Conservation (phyloP, 2,888 invertebrate genomes). For the Mythimna impura region DNA sequence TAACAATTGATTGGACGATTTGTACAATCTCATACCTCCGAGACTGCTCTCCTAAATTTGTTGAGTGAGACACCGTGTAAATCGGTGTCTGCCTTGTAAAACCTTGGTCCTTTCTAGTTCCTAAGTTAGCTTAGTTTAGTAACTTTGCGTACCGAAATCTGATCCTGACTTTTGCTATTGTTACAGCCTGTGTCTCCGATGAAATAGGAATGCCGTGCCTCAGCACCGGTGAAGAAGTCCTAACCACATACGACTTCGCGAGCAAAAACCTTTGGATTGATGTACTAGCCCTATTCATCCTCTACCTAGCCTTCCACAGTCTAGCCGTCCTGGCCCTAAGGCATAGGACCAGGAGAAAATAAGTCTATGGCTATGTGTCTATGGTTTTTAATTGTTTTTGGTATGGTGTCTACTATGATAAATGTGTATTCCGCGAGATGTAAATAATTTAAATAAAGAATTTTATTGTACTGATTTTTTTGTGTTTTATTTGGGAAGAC, state of each 20-base stretch:
- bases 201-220: slow-evolving; percentile 92
- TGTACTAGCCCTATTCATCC: slow-evolving; percentile 91
- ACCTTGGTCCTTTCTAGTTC: no score
- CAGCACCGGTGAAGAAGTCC: slow-evolving; percentile 92
- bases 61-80: no score
- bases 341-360: slow-evolving; percentile 91
- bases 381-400: slow-evolving; percentile 20
- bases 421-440: slow-evolving; percentile 58
- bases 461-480: slow-evolving; percentile 34
- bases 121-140: no score
- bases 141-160: background rate
- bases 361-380: slow-evolving; percentile 46
- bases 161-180: background rate
- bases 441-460: slow-evolving; percentile 68
- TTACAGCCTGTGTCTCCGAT: slow-evolving; percentile 44
- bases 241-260: slow-evolving; percentile 93
- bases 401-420: slow-evolving; percentile 68
- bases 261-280: slow-evolving; percentile 91
- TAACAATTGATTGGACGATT: no score
- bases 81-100: no score
- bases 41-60: no score
- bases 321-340: slow-evolving; percentile 93
- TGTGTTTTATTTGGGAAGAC: slow-evolving; percentile 3
- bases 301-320: slow-evolving; percentile 93
- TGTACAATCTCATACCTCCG: no score